Base-by-base conservation (phyloP, 2,797 vertebrate genomes). In the Margarornis squamiger region DNA sequence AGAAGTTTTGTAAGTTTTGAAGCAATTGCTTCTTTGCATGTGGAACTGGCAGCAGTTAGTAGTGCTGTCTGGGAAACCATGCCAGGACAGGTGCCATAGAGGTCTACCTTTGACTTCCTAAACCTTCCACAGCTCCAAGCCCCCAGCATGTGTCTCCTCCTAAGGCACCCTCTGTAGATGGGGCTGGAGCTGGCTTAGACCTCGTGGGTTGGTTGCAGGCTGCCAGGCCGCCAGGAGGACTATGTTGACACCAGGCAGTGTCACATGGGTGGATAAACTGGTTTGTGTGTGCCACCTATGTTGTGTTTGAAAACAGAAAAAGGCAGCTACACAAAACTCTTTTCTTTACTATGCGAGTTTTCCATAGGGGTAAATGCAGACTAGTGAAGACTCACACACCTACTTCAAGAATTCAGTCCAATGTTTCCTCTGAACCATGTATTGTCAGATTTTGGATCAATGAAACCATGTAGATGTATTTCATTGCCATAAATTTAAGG, bases 161-260 rank as follows among this genome's bases (percentile, higher is more conserved):
- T 9, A 26, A 27, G 27, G 20, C 12, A n/a, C 8, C 39, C 20
- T 39, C 45, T 5, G 5, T 46, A 39, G 29, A 9, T 66, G 24
- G 17, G 21, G 5, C 55, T 71, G 80, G 52, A 77, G 29, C n/a
- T 76, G 63, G 32, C 2, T 3, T 20, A 66, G 58, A 27, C 23
- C 14, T 29, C 11, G 1, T 0, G 4, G 58, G 30, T 14, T 41
- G 41, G 20, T 1, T 1, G 5, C 1, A 9, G 22, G 17, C 23
- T 51, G 36, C 14, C 48, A 26, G 46, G 22, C 19, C n/a, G 29
- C 41, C 48, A 17, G 14, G 0, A 6, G 32, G 39, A 65, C 70
- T 17, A 14, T 18, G 3, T 11, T 49, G 14, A 30, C 30, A 9
- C 12, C 0, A 2, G 14, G 3, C 1, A 0, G 6, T 12, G 15